A percentile compares a stretch with the other conserved stretches of the same genome.
phyloP scores from a whole-genome alignment of 2,888 invertebrate genomes.

The Nomada fucata region DNA sequence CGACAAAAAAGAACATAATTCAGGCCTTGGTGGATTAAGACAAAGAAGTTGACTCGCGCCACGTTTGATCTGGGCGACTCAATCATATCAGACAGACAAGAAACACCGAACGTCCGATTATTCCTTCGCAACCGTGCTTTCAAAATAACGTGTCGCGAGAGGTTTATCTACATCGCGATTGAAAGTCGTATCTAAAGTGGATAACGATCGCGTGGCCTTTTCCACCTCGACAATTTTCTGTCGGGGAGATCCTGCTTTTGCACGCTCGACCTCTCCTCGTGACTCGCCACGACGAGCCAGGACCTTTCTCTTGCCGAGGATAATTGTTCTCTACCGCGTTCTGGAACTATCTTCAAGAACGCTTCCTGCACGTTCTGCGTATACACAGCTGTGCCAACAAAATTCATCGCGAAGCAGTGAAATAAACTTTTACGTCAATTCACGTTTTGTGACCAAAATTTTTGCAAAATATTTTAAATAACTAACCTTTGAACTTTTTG shows the following conservation, averaged over 20 bases:
- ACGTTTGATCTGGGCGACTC: no score
- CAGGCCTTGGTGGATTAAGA: no score
- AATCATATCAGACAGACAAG: no score
- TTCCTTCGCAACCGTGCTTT: background rate
- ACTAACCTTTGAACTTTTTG: no score
- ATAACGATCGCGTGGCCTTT: conserved; percentile 46
- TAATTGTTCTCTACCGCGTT: conserved; percentile 58
- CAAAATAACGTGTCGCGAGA: background rate
- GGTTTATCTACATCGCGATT: background rate
- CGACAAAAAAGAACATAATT: no score
- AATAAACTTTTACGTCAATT: no score
- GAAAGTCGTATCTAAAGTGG: conserved; percentile 1
- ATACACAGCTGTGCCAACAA: background rate
- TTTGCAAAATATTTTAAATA: no score
- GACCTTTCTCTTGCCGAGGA: conserved; percentile 59
- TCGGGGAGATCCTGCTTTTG: conserved; percentile 42
- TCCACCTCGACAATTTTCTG: conserved; percentile 38
- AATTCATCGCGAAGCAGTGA: background rate
- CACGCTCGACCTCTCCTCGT: conserved; percentile 61
- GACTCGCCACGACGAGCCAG: conserved; percentile 40
- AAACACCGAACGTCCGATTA: background rate
- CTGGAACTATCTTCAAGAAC: conserved; percentile 26
- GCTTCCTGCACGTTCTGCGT: conserved; percentile 24
- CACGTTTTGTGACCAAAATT: no score
- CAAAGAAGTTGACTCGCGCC: no score